Percentiles rank a stretch among this genome's conserved stretches.
phyloP scores from a whole-genome alignment of 2,888 invertebrate genomes.

The Tipula lateralis region DNA sequence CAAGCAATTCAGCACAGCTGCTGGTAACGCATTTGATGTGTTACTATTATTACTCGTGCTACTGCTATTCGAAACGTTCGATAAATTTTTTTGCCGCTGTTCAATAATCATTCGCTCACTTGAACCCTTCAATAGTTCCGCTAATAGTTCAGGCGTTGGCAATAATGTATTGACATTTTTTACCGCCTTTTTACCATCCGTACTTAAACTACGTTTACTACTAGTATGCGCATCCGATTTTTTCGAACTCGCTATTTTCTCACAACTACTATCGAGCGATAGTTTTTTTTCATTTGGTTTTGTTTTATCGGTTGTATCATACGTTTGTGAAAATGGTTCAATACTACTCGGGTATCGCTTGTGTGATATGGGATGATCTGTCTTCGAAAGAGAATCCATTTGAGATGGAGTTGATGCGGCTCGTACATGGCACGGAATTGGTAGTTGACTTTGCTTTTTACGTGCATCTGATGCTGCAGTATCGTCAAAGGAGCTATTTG shows the following conservation, averaged over 20 bases:
- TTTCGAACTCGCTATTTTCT: slow-evolving; percentile 38
- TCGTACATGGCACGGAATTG: slow-evolving; percentile 46
- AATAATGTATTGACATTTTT: slow-evolving; percentile 42
- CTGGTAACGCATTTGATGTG: slow-evolving; percentile 31
- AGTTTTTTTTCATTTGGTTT: slow-evolving; percentile 35
- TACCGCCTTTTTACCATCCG: slow-evolving; percentile 42
- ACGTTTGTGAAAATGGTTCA: neutral
- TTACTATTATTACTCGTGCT: neutral
- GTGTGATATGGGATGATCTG: slow-evolving; percentile 33
- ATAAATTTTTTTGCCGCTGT: slow-evolving; percentile 44
- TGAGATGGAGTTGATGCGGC: slow-evolving; percentile 49
- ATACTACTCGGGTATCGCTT: slow-evolving; percentile 41
- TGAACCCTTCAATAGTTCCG: slow-evolving; percentile 71
- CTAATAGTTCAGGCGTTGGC: slow-evolving; percentile 63
- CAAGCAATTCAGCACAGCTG: slow-evolving; percentile 34
- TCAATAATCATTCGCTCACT: slow-evolving; percentile 70
- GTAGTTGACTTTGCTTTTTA: slow-evolving; percentile 44
- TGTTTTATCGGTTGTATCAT: neutral
- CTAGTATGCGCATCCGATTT: slow-evolving; percentile 35
- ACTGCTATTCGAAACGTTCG: neutral
- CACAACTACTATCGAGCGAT: slow-evolving; percentile 35
- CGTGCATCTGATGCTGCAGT: slow-evolving; percentile 39
- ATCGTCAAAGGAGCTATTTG: slow-evolving; percentile 34
- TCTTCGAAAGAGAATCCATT: slow-evolving; percentile 39
- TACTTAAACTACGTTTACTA: slow-evolving; percentile 45